phyloP scores from a whole-genome alignment of 2,888 invertebrate genomes.

The Neocrepidodera transversa region DNA sequence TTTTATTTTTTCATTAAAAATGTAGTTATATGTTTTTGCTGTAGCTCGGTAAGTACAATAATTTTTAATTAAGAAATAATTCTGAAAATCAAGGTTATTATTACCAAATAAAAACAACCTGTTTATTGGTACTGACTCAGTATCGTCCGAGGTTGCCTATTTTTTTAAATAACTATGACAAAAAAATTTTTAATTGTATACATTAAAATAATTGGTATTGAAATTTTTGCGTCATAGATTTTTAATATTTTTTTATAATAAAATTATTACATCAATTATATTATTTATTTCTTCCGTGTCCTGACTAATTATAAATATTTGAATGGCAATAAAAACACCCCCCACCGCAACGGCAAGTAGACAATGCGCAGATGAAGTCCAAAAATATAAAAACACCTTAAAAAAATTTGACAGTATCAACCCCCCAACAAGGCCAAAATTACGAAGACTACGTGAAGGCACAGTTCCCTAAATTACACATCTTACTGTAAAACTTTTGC shows the following conservation, averaged over 20 bases:
- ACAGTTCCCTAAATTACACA: too few relatives aligned
- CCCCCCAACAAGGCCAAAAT: too few relatives aligned
- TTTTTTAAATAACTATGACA: neutral
- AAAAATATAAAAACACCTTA: too few relatives aligned
- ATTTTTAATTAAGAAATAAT: too few relatives aligned
- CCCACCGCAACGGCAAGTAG: too few relatives aligned
- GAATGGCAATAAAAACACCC: neutral
- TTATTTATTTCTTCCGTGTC: neutral
- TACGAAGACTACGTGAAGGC: too few relatives aligned
- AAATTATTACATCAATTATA: neutral
- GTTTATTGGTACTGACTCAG: neutral
- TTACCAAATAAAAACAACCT: constrained; percentile 3
- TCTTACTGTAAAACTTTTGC: too few relatives aligned
- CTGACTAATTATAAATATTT: neutral
- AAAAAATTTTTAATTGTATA: neutral
- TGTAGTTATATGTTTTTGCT: too few relatives aligned
- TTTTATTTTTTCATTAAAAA: too few relatives aligned
- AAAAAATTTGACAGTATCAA: too few relatives aligned
- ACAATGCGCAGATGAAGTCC: too few relatives aligned
- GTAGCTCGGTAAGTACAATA: too few relatives aligned
- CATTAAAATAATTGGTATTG: neutral
- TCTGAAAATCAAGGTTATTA: constrained; percentile 9
- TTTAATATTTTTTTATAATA: neutral
- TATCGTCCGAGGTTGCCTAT: constrained; percentile 2
- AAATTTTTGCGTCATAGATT: neutral